Percentiles rank a stretch among this genome's conserved stretches.
Conservation (phyloP, 2,113 vertebrate species). For the Theristicus caerulescens region DNA sequence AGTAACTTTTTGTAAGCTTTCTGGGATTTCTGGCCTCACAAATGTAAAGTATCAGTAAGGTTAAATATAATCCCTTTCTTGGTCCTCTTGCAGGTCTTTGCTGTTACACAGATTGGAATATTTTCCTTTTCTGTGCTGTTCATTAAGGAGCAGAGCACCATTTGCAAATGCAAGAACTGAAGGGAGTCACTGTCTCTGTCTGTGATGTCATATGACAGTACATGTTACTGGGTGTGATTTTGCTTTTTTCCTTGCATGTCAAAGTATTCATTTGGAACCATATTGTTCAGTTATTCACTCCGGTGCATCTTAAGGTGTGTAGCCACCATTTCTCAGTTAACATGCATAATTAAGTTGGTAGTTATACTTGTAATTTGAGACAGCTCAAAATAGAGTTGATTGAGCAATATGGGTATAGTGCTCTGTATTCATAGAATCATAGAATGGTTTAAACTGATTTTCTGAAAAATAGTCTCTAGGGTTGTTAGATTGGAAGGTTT, state of each 20-base stretch:
- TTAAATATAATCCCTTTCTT: not conserved
- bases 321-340: not conserved
- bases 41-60: not conserved
- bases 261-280: not conserved
- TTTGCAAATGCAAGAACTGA: not conserved
- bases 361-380: not conserved
- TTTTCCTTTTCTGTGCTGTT: not conserved
- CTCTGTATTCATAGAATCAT: not conserved
- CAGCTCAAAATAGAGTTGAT: not conserved
- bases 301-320: not conserved
- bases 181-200: not conserved
- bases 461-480: not conserved
- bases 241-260: not conserved
- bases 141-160: not conserved
- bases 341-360: not conserved
- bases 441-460: not conserved
- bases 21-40: not conserved
- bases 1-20: not conserved
- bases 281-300: not conserved
- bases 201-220: not conserved
- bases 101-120: too few species aligned
- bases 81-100: not conserved
- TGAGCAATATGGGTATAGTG: not conserved
- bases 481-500: not conserved
- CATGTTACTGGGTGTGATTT: not conserved